These are phyloP conservation scores for Eupithecia tripunctaria DNA, from an alignment of 2,888 invertebrate species.

Conservation along the genomic window DNA sequence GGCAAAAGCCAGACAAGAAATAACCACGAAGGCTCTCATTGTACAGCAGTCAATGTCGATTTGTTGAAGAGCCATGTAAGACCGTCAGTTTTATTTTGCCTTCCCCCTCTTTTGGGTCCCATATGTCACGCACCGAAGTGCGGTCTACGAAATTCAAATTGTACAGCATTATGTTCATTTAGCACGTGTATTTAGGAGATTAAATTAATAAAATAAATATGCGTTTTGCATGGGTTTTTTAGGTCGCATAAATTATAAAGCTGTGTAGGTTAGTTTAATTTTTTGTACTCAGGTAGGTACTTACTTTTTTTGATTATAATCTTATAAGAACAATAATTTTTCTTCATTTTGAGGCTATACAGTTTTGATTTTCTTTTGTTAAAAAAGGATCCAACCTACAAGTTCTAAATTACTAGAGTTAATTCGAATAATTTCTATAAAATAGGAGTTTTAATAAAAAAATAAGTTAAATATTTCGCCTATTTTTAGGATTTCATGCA, in stretches of 20 bases:
- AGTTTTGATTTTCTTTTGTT: neutral
- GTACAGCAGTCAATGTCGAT: conserved; percentile 69
- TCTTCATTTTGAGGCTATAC: neutral
- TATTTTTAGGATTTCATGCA: neutral
- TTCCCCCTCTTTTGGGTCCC: conserved; percentile 69
- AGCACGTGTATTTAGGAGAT: conserved; percentile 63
- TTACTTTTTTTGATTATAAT: neutral
- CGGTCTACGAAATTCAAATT: conserved; percentile 61
- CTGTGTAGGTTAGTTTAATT: neutral
- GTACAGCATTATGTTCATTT: conserved; percentile 59
- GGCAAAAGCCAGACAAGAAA: conserved; percentile 66
- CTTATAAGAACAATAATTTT: neutral
- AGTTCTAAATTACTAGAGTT: neutral
- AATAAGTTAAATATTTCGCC: neutral
- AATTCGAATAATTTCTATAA: too few relatives aligned
- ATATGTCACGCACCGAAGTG: conserved; percentile 70
- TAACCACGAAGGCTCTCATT: conserved; percentile 72
- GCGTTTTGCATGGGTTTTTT: conserved; percentile 36
- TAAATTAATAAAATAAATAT: conserved; percentile 54
- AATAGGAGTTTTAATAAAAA: neutral
- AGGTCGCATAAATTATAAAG: conserved; percentile 26
- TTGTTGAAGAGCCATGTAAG: conserved; percentile 72
- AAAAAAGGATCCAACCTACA: neutral
- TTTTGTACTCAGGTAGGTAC: neutral
- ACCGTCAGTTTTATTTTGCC: conserved; percentile 76